Percentiles rank a stretch among this genome's conserved stretches.
phyloP scores from a whole-genome alignment of 2,888 invertebrate species.

The Candidula unifasciata region DNA sequence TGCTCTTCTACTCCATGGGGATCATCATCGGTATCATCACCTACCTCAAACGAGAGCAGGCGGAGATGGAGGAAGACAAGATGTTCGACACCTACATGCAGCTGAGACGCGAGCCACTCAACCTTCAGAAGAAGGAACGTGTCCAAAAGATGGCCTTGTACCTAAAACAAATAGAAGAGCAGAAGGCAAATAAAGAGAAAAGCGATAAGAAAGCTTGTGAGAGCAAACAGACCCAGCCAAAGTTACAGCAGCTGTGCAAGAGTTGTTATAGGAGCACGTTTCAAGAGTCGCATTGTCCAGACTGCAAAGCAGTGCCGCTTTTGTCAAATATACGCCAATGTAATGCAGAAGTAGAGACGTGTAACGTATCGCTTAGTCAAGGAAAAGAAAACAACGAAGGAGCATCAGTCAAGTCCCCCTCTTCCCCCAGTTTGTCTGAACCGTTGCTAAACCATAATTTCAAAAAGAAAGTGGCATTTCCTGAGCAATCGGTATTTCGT shows the following conservation, averaged over 20 bases:
- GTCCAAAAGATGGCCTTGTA: slow-evolving; percentile 49
- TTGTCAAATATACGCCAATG: background rate
- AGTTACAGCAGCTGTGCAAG: background rate
- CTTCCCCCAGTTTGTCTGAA: slow-evolving; percentile 33
- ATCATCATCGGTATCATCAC: slow-evolving; percentile 70
- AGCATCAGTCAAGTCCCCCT: slow-evolving; percentile 26
- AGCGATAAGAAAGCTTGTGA: slow-evolving; percentile 30
- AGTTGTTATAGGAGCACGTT: background rate
- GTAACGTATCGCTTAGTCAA: background rate
- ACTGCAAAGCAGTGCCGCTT: background rate
- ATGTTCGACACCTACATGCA: slow-evolving; percentile 72
- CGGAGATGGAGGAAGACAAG: slow-evolving; percentile 75
- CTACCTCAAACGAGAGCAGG: slow-evolving; percentile 69
- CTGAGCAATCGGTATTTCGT: background rate
- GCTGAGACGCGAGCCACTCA: slow-evolving; percentile 61
- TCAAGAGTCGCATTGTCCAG: slow-evolving; percentile 1
- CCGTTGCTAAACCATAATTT: slow-evolving; percentile 35
- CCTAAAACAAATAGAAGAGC: slow-evolving; percentile 45
- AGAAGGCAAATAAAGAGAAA: slow-evolving; percentile 5
- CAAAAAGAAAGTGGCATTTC: slow-evolving; percentile 23
- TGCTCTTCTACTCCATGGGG: slow-evolving; percentile 71
- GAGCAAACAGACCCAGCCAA: background rate
- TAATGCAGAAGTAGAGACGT: background rate
- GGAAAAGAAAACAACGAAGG: background rate
- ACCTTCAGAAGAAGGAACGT: slow-evolving; percentile 53